A percentile compares a stretch with the other conserved stretches of the same genome.
phyloP scores from a whole-genome alignment of 2,797 vertebrate species.

The Brachymystax lenok region DNA sequence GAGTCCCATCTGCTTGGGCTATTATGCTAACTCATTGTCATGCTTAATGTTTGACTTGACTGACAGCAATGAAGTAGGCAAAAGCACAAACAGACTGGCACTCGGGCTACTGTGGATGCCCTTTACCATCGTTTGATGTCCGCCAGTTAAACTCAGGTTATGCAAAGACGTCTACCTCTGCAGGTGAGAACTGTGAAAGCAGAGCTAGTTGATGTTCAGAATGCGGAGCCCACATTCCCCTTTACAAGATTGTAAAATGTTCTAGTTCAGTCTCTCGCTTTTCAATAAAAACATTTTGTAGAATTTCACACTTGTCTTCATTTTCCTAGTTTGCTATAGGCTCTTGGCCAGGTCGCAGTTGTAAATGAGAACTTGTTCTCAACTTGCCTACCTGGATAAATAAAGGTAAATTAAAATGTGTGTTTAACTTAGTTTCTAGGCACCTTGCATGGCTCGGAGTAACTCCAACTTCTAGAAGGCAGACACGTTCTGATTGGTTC shows the following conservation, averaged over 20 bases:
- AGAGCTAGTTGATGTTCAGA: slow-evolving; percentile 76
- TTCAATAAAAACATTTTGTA: slow-evolving; percentile 93
- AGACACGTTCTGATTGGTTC: too few species aligned
- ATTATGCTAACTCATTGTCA: neutral
- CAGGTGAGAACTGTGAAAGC: slow-evolving; percentile 89
- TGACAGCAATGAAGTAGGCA: neutral
- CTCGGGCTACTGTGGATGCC: neutral
- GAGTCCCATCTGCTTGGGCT: neutral
- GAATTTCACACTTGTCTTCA: slow-evolving; percentile 70
- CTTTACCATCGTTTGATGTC: slow-evolving; percentile 51
- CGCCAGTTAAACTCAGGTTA: slow-evolving; percentile 89
- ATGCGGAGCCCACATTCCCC: slow-evolving; percentile 68
- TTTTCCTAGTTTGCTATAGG: slow-evolving; percentile 22
- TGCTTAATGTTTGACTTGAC: neutral
- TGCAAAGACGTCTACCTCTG: slow-evolving; percentile 95
- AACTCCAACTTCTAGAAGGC: too few species aligned
- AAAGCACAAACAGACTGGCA: neutral
- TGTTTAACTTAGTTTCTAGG: too few species aligned
- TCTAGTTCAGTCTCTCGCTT: slow-evolving; percentile 86
- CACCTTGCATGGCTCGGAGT: too few species aligned
- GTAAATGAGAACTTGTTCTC: too few species aligned
- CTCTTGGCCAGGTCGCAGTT: too few species aligned
- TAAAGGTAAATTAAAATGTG: too few species aligned
- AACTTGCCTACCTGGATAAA: too few species aligned
- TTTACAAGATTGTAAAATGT: slow-evolving; percentile 82